Evolutionary conservation across 2,888 invertebrate genomes (phyloP).

Genomic region (Ditula angustiorana): DNA sequence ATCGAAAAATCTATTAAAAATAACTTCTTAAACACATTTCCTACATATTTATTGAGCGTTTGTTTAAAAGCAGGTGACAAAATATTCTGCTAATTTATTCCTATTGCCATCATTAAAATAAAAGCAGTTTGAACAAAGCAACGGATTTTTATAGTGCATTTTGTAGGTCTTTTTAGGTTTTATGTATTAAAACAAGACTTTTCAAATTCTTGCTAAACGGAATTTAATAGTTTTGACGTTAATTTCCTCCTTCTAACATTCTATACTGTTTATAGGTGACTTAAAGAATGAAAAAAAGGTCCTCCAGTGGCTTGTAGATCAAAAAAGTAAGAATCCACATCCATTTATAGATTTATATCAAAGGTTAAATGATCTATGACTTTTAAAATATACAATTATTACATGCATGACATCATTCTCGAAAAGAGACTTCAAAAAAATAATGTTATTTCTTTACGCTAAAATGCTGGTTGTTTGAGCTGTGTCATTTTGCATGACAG

Average conservation of each 20-base stretch:
- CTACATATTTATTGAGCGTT: too few species aligned
- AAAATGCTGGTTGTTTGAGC: slow-evolving; percentile 84
- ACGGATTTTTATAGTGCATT: too few species aligned
- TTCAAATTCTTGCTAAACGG: background rate
- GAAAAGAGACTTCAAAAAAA: slow-evolving; percentile 54
- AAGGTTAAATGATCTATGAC: slow-evolving; percentile 55
- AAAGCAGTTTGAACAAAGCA: too few species aligned
- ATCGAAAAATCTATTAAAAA: too few species aligned
- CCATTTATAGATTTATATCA: slow-evolving; percentile 70
- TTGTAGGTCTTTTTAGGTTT: too few species aligned
- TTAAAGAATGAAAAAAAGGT: slow-evolving; percentile 97
- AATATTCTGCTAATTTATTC: too few species aligned
- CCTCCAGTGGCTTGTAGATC: slow-evolving; percentile 97
- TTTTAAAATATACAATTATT: slow-evolving; percentile 61
- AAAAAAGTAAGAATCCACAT: slow-evolving; percentile 96
- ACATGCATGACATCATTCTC: slow-evolving; percentile 85
- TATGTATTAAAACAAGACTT: too few species aligned
- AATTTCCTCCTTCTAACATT: slow-evolving; percentile 48
- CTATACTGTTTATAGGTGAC: slow-evolving; percentile 91
- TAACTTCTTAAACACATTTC: too few species aligned
- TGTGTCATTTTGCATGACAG: slow-evolving; percentile 86
- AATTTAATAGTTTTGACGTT: background rate
- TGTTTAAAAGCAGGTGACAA: too few species aligned
- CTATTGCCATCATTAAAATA: too few species aligned
- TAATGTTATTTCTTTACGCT: slow-evolving; percentile 72